Base-by-base conservation (phyloP, 2,113 vertebrate species). In the Plecturocebus donacophilus region DNA sequence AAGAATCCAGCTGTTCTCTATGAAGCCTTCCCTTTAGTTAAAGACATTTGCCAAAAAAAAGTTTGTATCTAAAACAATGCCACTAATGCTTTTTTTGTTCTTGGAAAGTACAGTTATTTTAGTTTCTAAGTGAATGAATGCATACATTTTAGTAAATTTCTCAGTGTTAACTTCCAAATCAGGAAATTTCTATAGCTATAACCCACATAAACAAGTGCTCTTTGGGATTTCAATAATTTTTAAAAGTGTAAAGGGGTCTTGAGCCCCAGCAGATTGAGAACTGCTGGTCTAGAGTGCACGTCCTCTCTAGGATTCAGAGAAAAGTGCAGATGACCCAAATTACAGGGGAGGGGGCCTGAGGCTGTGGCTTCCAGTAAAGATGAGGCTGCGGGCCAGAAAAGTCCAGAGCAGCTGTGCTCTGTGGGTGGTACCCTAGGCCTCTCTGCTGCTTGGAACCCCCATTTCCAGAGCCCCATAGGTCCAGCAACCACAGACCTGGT, bases 121-220 rank as follows among this genome's bases (percentile, higher is more conserved):
- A 10, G 68, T 95, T 87, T 93, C 85, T 66, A 66, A 84, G 61
- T 81, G 17, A 87, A 38, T 84, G 49, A 45, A 66, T 52, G 56
- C 70, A 71, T 58, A 84, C 90, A 85, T 42, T 52, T 91, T 93
- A 66, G 5, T 77, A 73, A 84, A 35, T 73, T 91, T 96, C 58
- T 88, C 38, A 89, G 23, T 42, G 30, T 64, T 91, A 66, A 85
- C 58, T 93, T 97, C 77, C 20, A 95, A 54, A n/a, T 71, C 10
- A 2, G 27, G 54, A 80, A 93, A 66, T 84, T 61, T n/a, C 56
- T 35, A 56, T 25, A 21, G 47, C 20, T 42, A 54, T 40, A 40
- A 79, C 12, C 3, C n/a, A 77, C 19, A 25, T 8, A 52, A 87
- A 9, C 10, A 92, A 85, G 30, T 1, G 11, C 4, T 75, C 25